These are phyloP conservation scores for Tachysurus fulvidraco DNA, from an alignment of 2,113 vertebrate genomes.

Conservation along the genomic window DNA sequence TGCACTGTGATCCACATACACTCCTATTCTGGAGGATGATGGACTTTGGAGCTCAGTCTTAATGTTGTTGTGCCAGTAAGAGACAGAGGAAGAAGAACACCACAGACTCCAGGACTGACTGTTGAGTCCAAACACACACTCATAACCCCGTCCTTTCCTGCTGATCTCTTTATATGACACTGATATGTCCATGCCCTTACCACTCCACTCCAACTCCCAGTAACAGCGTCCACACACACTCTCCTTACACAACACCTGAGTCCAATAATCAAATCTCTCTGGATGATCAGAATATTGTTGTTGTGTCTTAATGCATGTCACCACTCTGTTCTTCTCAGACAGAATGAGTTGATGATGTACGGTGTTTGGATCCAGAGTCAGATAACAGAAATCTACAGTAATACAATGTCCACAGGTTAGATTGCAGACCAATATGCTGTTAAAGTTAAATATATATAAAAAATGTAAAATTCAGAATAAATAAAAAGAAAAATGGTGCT, in stretches of 20 bases:
- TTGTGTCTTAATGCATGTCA: no score
- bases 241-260: no score
- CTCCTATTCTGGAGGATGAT: neutral
- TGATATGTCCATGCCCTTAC: neutral
- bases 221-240: no score
- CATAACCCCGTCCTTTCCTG: neutral
- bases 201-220: no score
- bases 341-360: neutral
- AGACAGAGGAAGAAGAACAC: neutral
- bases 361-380: constrained; percentile 3
- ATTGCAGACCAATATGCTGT: neutral
- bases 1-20: neutral
- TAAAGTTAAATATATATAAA: no score
- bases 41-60: neutral
- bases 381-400: neutral
- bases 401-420: neutral
- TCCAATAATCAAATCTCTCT: no score
- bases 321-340: neutral
- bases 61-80: neutral
- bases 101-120: neutral
- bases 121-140: constrained; percentile 1
- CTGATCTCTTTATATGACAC: neutral
- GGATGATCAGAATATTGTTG: no score
- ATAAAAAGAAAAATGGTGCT: no score
- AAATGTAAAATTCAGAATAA: no score